Evolutionary conservation across 1,140 invertebrate genomes (phyloP).

Genomic region (Rhagoletis zephyria): DNA sequence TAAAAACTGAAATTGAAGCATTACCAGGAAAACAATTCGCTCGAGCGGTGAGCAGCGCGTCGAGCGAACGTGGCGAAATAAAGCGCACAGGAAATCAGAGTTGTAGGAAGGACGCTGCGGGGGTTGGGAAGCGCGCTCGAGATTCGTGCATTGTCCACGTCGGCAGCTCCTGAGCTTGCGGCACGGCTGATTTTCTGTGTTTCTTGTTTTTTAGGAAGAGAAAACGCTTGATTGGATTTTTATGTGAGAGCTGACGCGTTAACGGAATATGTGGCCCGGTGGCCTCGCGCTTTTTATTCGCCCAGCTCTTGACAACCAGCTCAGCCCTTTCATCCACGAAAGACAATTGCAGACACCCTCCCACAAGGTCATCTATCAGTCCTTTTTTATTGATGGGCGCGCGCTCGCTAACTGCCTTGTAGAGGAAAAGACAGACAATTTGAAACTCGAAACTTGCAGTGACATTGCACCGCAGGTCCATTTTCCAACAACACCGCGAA

Average conservation of each 20-base stretch:
- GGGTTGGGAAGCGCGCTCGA: neutral
- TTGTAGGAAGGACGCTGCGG: neutral
- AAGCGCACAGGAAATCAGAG: neutral
- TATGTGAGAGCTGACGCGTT: constrained; percentile 18
- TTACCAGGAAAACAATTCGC: constrained; percentile 47
- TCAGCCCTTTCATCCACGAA: neutral
- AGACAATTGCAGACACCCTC: neutral
- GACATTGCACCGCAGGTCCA: constrained; percentile 25
- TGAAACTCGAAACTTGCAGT: constrained; percentile 34
- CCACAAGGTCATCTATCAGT: constrained; percentile 31
- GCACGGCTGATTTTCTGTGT: neutral
- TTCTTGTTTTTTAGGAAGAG: neutral
- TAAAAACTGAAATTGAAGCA: constrained; percentile 52
- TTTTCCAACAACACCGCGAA: constrained; percentile 1
- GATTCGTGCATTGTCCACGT: neutral
- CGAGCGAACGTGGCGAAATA: neutral
- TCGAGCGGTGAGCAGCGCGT: neutral
- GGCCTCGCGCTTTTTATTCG: neutral
- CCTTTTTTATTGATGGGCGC: constrained; percentile 36
- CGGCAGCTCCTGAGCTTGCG: neutral
- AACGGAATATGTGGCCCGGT: constrained; percentile 5
- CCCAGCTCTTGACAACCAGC: constrained; percentile 3
- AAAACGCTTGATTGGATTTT: constrained; percentile 48
- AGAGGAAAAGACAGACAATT: neutral
- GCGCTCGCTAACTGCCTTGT: constrained; percentile 6